Conservation (phyloP, 2,113 vertebrate genomes). For the Austrofundulus limnaeus region DNA sequence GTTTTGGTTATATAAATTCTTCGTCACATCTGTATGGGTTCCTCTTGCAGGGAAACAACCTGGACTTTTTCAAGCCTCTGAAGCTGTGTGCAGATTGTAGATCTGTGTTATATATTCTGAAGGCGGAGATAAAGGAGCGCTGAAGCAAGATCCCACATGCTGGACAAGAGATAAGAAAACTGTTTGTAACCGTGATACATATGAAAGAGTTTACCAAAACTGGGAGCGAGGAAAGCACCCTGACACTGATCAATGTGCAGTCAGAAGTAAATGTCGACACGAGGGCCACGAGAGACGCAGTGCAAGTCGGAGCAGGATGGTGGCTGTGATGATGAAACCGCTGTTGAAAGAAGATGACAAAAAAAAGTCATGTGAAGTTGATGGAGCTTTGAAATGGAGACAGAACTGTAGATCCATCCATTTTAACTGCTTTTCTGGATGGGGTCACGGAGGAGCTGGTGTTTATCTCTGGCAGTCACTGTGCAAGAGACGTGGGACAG, state of each 20-base stretch:
- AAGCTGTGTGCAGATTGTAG: constrained; percentile 26
- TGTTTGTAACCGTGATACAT: constrained; percentile 1
- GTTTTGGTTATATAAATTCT: not conserved
- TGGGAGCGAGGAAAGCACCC: not conserved
- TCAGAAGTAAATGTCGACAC: constrained; percentile 8
- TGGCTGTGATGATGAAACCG: constrained; percentile 26
- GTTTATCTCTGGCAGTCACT: too few relatives aligned
- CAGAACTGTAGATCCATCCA: not conserved
- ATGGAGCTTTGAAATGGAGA: not conserved
- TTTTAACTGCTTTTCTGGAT: not conserved
- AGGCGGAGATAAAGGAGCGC: constrained; percentile 32
- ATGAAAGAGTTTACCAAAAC: constrained; percentile 9
- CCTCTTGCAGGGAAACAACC: constrained; percentile 8
- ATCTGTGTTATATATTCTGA: constrained; percentile 4
- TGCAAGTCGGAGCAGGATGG: constrained; percentile 49
- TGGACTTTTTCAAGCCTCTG: constrained; percentile 9
- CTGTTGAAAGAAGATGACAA: constrained; percentile 2
- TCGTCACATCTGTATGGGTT: constrained; percentile 16
- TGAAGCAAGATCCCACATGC: constrained; percentile 60
- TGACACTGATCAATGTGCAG: constrained; percentile 25
- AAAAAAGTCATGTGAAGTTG: not conserved
- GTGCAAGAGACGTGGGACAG: too few relatives aligned
- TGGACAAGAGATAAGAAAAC: constrained; percentile 39
- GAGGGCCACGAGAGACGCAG: not conserved
- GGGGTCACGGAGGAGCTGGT: not conserved